Conservation (phyloP, 2,888 invertebrate species). For the Lasioglossum lativentre region DNA sequence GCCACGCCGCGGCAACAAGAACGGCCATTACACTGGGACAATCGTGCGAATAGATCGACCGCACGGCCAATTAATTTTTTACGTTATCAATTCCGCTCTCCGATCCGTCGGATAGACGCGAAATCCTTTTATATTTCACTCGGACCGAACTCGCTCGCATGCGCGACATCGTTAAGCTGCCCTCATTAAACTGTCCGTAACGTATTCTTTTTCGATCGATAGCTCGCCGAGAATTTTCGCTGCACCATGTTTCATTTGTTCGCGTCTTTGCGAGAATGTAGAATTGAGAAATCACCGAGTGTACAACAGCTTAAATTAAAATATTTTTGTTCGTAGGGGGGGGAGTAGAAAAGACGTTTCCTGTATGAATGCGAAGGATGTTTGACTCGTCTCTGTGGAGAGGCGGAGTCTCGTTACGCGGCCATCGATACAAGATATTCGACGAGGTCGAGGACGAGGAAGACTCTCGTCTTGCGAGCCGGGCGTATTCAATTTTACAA, state of each 20-base stretch:
- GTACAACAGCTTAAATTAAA: not conserved
- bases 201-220: not conserved
- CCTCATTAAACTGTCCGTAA: no score
- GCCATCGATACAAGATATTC: not conserved
- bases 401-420: slow-evolving; percentile 1
- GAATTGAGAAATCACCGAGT: not conserved
- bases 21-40: not conserved
- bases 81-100: not conserved
- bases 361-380: not conserved
- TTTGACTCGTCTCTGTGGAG: not conserved
- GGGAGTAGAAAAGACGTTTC: not conserved
- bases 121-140: not conserved
- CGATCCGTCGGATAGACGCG: not conserved
- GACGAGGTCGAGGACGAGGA: slow-evolving; percentile 10
- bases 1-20: not conserved
- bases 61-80: not conserved
- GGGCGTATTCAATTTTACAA: slow-evolving; percentile 67
- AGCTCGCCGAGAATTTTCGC: not conserved
- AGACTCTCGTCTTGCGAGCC: slow-evolving; percentile 43
- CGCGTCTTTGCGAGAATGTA: not conserved
- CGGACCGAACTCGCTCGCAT: not conserved
- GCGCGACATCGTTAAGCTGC: no score
- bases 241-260: not conserved
- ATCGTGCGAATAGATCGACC: not conserved
- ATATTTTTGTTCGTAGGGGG: no score